Conservation (phyloP, 2,888 invertebrate species). For the Phaedon cochleariae region DNA sequence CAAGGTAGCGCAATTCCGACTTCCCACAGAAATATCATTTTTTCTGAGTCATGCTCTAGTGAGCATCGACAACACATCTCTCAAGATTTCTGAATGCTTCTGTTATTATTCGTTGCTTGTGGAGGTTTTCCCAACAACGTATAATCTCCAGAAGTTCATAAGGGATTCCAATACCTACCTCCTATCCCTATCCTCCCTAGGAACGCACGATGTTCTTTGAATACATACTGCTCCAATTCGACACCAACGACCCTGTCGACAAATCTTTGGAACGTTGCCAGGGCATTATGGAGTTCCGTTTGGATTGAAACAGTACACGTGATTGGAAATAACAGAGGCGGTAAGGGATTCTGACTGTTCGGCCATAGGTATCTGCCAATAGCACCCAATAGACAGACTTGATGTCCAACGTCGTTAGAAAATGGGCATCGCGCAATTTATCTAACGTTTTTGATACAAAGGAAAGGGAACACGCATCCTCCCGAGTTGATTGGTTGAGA, state of each 20-base stretch:
- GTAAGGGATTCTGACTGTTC: not conserved
- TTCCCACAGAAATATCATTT: conserved; percentile 28
- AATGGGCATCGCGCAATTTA: conserved; percentile 1
- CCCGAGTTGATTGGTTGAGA: not conserved
- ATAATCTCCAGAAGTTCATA: too few relatives aligned
- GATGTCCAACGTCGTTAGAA: not conserved
- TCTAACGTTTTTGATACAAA: not conserved
- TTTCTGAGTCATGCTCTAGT: conserved; percentile 33
- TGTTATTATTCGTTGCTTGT: too few relatives aligned
- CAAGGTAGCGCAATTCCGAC: conserved; percentile 23
- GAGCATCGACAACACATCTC: conserved; percentile 33
- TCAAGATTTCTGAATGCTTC: conserved; percentile 34
- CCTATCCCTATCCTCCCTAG: too few relatives aligned
- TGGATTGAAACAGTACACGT: not conserved
- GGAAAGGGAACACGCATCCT: not conserved
- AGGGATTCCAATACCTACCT: too few relatives aligned
- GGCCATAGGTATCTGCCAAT: not conserved
- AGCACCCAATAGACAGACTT: not conserved
- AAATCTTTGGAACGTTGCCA: conserved; percentile 6
- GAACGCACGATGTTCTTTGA: too few relatives aligned
- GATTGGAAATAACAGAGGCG: not conserved
- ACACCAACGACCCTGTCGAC: conserved; percentile 1
- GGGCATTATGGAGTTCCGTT: not conserved
- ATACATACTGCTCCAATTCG: conserved; percentile 19
- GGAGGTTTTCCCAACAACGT: conserved; percentile 40